These are phyloP conservation scores for Drosophila triauraria DNA, from an alignment of 1,140 invertebrate genomes.

Conservation along the genomic window DNA sequence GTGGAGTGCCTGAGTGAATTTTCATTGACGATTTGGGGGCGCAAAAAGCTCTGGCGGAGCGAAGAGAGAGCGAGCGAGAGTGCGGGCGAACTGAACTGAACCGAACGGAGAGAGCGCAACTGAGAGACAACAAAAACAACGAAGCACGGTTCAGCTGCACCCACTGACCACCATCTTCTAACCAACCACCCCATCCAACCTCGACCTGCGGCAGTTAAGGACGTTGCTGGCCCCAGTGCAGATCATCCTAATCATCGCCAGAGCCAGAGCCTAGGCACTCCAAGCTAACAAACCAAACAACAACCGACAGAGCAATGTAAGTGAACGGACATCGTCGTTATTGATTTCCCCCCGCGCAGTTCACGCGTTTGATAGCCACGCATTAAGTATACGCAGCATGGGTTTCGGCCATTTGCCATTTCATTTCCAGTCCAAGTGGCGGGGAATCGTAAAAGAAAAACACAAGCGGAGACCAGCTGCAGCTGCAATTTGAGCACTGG, in stretches of 20 bases:
- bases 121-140: conserved; percentile 74
- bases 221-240: conserved; percentile 66
- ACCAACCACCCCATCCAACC: conserved; percentile 24
- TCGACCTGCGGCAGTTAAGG: conserved; percentile 49
- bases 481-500: conserved; percentile 15
- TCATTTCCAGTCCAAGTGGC: conserved; percentile 15
- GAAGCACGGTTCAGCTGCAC: conserved; percentile 74
- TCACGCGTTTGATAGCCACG: conserved; percentile 33
- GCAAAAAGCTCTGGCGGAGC: conserved; percentile 58
- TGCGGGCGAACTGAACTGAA: conserved; percentile 1
- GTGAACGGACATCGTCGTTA: conserved; percentile 58
- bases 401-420: conserved; percentile 21
- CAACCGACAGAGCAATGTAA: conserved; percentile 65
- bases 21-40: conserved; percentile 75
- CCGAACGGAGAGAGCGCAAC: conserved; percentile 32
- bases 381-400: conserved; percentile 51
- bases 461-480: conserved; percentile 22
- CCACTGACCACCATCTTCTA: conserved; percentile 26
- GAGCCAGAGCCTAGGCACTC: conserved; percentile 34
- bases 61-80: conserved; percentile 18
- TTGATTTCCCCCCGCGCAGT: conserved; percentile 56
- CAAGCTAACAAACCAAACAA: conserved; percentile 35
- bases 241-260: conserved; percentile 51
- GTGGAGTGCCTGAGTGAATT: conserved; percentile 53
- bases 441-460: conserved; percentile 7